Base-by-base conservation (phyloP, 2,113 vertebrate species). In the Neolamprologus toae region DNA sequence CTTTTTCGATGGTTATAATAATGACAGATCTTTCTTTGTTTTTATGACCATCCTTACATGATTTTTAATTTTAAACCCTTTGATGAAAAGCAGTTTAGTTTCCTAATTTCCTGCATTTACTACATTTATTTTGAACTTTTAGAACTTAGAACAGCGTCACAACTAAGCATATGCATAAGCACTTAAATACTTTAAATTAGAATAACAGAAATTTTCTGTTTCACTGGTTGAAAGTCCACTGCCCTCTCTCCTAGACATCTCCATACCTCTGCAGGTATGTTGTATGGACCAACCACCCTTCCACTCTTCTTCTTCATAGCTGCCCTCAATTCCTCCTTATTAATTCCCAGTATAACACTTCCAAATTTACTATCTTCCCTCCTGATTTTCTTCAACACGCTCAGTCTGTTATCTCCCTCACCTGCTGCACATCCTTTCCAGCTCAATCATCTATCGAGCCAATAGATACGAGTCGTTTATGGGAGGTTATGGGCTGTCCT, bases 21-120 rank as follows among this genome's bases (percentile, higher is more conserved):
- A 28, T 59, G 55, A 59, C 55, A 16, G 23, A 28, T 59, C 55
- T 59, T 16, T 59, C 26, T 57, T 57, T 28, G 55, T 28, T 57
- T 57, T 0, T 59, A 28, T 59, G 55, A 55, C 21, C 21, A 1
- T 26, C 54, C 6, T 55, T 55, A 55, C 21, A 55, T 26, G 7
- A 55, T 55, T 55, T 55, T 55, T 55, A 0, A 55, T 55, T 55
- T 55, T 55, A 13, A 55, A 55, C 53, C 4, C 53, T 23, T 55
- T 0, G 21, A 55, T 26, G 11, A 55, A 55, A 55, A 55, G 11
- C 54, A 55, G 21, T 26, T 55, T 55, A 23, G 0, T 55, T 55
- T 54, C 51, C n/a, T 54, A 54, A 54, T 23, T 55, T 55, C 21
- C 54, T 55, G 54, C 33, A 37, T 66, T 66, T 66, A 8, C 19